These are phyloP conservation scores for Garrulus glandarius DNA, from an alignment of 2,797 vertebrate genomes.

Conservation along the genomic window DNA sequence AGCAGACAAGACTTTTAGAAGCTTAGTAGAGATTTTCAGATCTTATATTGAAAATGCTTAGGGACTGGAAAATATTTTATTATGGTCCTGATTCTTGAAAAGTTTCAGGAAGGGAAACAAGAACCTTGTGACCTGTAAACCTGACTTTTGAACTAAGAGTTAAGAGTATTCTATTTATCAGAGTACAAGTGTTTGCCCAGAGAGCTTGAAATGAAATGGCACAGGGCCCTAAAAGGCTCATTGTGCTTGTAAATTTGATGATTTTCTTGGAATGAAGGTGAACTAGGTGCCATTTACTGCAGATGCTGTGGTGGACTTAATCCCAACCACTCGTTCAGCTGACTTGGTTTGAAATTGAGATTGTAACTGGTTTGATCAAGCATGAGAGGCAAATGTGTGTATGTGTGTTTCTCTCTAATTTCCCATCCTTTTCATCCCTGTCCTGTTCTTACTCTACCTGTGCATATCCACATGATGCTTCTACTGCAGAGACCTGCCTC, in stretches of 20 bases:
- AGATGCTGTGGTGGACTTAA: conserved; percentile 4
- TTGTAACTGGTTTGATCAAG: conserved; percentile 28
- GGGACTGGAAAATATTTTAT: conserved; percentile 5
- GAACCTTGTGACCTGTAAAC: background rate
- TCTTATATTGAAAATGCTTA: background rate
- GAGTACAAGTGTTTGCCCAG: background rate
- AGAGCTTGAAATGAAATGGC: background rate
- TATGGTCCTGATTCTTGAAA: background rate
- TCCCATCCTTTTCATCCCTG: conserved; percentile 55
- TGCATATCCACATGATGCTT: conserved; percentile 39
- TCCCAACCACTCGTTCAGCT: background rate
- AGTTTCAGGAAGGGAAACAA: background rate
- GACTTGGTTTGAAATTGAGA: conserved; percentile 25
- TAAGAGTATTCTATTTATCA: background rate
- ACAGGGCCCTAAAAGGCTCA: background rate
- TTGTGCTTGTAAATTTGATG: background rate
- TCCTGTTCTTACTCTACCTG: conserved; percentile 54
- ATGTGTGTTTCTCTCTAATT: conserved; percentile 35
- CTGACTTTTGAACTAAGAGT: background rate
- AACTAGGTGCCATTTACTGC: conserved; percentile 32
- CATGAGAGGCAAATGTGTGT: conserved; percentile 45
- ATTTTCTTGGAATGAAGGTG: background rate
- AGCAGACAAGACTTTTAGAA: background rate
- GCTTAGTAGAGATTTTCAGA: background rate
- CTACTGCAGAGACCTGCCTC: conserved; percentile 55